Conservation (phyloP, 2,113 vertebrate genomes). For the Merops nubicus region DNA sequence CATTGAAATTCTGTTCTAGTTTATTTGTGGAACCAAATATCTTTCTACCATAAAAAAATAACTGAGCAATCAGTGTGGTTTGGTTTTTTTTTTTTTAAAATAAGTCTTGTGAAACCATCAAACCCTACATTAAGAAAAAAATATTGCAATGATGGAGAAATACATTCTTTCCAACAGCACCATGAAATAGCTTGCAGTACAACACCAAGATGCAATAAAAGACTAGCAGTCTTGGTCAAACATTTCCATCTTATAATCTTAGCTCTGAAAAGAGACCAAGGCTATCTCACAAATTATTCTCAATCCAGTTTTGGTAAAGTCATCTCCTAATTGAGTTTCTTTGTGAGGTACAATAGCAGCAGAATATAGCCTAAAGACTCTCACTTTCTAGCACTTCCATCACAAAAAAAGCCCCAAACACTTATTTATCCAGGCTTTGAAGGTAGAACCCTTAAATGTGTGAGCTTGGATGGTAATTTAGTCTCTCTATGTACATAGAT, state of each 20-base stretch:
- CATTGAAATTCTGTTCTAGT: background rate
- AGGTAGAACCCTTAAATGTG: background rate
- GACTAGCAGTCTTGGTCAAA: background rate
- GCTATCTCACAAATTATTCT: background rate
- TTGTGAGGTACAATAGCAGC: background rate
- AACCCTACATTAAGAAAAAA: background rate
- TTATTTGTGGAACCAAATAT: background rate
- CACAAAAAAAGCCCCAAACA: rapidly evolving
- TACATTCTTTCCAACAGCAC: background rate
- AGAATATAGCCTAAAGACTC: background rate
- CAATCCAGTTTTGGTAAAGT: background rate
- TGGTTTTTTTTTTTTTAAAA: no score
- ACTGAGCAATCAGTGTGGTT: background rate
- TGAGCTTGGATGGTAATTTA: background rate
- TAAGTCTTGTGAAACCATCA: background rate
- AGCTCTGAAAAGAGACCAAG: background rate
- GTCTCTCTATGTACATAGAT: no score
- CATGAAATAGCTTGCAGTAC: background rate
- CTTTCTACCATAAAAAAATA: background rate
- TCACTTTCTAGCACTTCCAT: background rate
- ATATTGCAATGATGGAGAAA: background rate
- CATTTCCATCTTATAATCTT: background rate
- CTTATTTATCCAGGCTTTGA: background rate
- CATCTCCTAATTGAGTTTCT: background rate
- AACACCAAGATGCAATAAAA: background rate